Conservation (phyloP, 2,797 vertebrate genomes). For the Epinephelus awoara region DNA sequence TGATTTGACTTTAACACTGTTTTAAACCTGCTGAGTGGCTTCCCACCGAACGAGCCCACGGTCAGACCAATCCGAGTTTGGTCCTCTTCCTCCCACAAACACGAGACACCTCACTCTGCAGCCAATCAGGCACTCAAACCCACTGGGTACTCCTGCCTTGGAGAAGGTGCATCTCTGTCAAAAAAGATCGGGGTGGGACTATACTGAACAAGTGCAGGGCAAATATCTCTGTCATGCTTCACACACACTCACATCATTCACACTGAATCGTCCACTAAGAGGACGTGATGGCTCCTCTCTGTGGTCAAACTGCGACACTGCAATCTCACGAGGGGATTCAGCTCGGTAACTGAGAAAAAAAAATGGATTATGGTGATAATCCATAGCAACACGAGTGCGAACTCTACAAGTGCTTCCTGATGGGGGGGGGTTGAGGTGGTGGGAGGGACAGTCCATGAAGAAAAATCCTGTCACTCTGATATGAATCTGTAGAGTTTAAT, state of each 20-base stretch:
- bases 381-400: conserved; percentile 30
- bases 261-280: conserved; percentile 7
- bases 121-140: conserved; percentile 58
- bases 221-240: conserved; percentile 16
- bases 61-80: conserved; percentile 43
- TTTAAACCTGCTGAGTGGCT: conserved; percentile 19
- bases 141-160: conserved; percentile 23
- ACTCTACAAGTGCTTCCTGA: conserved; percentile 48
- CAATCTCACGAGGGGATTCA: conserved; percentile 49
- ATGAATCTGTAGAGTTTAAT: conserved; percentile 40
- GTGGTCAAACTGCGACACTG: conserved; percentile 75
- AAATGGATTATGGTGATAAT: conserved; percentile 34
- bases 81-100: conserved; percentile 38
- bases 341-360: not conserved
- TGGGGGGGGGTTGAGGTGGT: conserved; percentile 5
- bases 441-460: conserved; percentile 19
- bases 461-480: conserved; percentile 40
- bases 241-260: conserved; percentile 19
- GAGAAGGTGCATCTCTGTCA: conserved; percentile 29
- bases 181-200: conserved; percentile 23
- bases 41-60: conserved; percentile 26
- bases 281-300: conserved; percentile 69
- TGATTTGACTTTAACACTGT: conserved; percentile 20
- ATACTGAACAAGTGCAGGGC: conserved; percentile 26
- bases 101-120: conserved; percentile 31